phyloP scores from a whole-genome alignment of 2,888 invertebrate species.

The Drosophila rubida region DNA sequence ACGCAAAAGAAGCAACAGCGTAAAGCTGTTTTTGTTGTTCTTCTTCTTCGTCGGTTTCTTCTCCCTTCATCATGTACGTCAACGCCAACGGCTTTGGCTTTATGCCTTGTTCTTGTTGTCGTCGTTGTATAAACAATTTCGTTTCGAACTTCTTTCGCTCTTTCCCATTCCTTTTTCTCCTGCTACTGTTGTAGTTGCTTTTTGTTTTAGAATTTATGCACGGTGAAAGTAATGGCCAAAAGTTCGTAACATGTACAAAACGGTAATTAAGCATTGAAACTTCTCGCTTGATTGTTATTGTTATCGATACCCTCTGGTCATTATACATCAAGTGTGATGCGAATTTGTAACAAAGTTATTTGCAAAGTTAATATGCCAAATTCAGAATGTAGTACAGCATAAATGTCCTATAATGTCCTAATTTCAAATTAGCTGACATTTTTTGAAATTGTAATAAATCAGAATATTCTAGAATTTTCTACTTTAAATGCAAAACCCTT shows the following conservation, averaged over 20 bases:
- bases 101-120: constrained; percentile 24
- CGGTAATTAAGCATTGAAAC: constrained; percentile 55
- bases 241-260: constrained; percentile 56
- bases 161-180: constrained; percentile 7
- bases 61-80: constrained; percentile 28
- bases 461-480: no score
- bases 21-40: constrained; percentile 37
- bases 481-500: no score
- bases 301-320: constrained; percentile 21
- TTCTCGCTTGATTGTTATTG: constrained; percentile 23
- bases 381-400: no score
- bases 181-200: constrained; percentile 13
- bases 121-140: constrained; percentile 66
- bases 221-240: constrained; percentile 69
- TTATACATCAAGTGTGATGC: no score
- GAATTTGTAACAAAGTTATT: no score
- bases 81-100: constrained; percentile 41
- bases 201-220: constrained; percentile 60
- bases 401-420: no score
- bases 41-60: constrained; percentile 27
- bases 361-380: no score
- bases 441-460: no score
- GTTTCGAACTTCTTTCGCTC: constrained; percentile 53
- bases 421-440: no score
- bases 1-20: constrained; percentile 45